Conservation (phyloP, 2,113 vertebrate species). For the Salvelinus fontinalis region DNA sequence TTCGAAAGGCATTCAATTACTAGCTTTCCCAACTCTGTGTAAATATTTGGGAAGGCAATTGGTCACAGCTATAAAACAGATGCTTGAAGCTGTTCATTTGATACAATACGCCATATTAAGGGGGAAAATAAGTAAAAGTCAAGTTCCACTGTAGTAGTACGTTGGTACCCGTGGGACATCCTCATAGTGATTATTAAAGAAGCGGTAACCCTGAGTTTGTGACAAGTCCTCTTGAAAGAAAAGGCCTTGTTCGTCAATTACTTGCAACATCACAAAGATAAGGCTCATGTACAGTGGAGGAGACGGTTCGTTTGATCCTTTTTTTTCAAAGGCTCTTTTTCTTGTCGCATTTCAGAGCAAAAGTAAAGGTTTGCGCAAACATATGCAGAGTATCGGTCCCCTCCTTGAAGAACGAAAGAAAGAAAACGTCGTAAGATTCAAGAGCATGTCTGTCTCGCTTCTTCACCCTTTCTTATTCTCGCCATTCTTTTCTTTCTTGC, state of each 20-base stretch:
- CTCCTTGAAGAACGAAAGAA: slow-evolving; percentile 72
- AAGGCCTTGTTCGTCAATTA: slow-evolving; percentile 73
- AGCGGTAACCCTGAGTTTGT: slow-evolving; percentile 68
- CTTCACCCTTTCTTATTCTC: slow-evolving; percentile 54
- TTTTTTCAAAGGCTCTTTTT: slow-evolving; percentile 74
- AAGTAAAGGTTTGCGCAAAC: slow-evolving; percentile 84
- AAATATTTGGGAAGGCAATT: slow-evolving; percentile 86
- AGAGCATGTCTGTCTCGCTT: slow-evolving; percentile 75
- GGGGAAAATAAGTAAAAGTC: slow-evolving; percentile 59
- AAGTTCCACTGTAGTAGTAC: slow-evolving; percentile 41
- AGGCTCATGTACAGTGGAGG: slow-evolving; percentile 41
- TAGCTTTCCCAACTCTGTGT: slow-evolving; percentile 72
- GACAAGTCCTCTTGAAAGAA: slow-evolving; percentile 58
- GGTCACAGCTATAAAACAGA: slow-evolving; percentile 68
- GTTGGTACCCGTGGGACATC: slow-evolving; percentile 53
- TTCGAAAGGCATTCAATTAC: slow-evolving; percentile 79
- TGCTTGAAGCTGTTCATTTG: slow-evolving; percentile 64
- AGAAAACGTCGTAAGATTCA: slow-evolving; percentile 74
- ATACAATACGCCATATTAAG: slow-evolving; percentile 57
- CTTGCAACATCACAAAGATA: slow-evolving; percentile 71
- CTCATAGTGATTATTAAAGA: slow-evolving; percentile 70
- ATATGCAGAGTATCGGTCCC: slow-evolving; percentile 76
- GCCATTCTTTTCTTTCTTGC: slow-evolving; percentile 42
- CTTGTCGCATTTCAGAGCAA: background rate
- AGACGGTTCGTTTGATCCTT: slow-evolving; percentile 73